Evolutionary conservation across 2,888 invertebrate genomes (phyloP).

Genomic region (Chymomyza caudatula): DNA sequence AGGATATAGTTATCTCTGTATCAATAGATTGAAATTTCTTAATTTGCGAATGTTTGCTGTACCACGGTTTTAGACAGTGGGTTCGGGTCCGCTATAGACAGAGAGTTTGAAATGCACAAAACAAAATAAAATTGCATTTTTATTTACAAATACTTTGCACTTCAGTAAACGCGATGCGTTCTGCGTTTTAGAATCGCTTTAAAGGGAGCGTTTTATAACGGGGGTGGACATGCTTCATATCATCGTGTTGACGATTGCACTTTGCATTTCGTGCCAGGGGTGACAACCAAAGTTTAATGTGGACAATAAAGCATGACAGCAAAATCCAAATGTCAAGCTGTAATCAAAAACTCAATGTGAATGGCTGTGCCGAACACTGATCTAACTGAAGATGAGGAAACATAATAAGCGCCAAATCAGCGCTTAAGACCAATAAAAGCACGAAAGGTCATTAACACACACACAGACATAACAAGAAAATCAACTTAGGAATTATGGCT

Average conservation of each 20-base stretch:
- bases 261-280: neutral
- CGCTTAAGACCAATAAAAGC: neutral
- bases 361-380: conserved; percentile 1
- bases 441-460: neutral
- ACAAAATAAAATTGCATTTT: conserved; percentile 74
- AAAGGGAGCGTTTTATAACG: neutral
- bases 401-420: neutral
- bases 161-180: conserved; percentile 31
- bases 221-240: neutral
- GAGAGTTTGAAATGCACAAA: conserved; percentile 26
- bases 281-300: neutral
- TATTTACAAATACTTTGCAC: conserved; percentile 70
- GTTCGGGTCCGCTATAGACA: neutral
- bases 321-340: conserved; percentile 7
- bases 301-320: neutral
- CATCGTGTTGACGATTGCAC: neutral
- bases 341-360: conserved; percentile 18
- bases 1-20: too few relatives aligned
- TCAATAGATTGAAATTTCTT: neutral
- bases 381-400: neutral
- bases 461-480: conserved; percentile 65
- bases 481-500: conserved; percentile 75
- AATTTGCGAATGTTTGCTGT: neutral
- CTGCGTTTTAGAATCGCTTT: conserved; percentile 9
- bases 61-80: neutral